A percentile compares a stretch with the other conserved stretches of the same genome.
phyloP scores from a whole-genome alignment of 2,888 invertebrate species.

The Byasa hedistus region DNA sequence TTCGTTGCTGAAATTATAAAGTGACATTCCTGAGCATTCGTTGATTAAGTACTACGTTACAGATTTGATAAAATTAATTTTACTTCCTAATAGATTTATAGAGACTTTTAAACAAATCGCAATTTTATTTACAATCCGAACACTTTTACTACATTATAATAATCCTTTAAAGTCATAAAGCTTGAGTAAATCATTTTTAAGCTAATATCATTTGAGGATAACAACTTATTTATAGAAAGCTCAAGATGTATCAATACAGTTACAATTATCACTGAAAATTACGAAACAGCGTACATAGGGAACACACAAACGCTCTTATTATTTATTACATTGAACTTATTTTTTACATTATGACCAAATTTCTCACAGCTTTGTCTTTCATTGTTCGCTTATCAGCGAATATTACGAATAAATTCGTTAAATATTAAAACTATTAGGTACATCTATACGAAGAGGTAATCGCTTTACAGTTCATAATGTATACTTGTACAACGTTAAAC shows the following conservation, averaged over 20 bases:
- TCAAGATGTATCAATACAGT: conserved; percentile 42
- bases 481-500: conserved; percentile 25
- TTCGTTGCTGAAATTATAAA: conserved; percentile 1
- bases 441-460: conserved; percentile 43
- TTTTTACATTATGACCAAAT: conserved; percentile 76
- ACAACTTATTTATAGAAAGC: conserved; percentile 40
- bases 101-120: neutral
- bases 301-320: conserved; percentile 61
- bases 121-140: conserved; percentile 1
- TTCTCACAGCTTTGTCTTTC: conserved; percentile 81
- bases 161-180: neutral
- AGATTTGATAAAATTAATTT: conserved; percentile 1
- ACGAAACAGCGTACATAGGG: conserved; percentile 47
- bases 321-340: conserved; percentile 66
- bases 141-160: neutral
- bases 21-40: conserved; percentile 2
- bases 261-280: conserved; percentile 54
- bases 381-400: conserved; percentile 75
- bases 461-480: conserved; percentile 36
- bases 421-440: conserved; percentile 68
- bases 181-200: neutral
- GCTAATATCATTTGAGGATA: conserved; percentile 17
- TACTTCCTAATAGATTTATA: neutral
- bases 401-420: conserved; percentile 76
- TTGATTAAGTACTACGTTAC: conserved; percentile 2